Percentiles rank a stretch among this genome's conserved stretches.
These are phyloP conservation scores for Brienomyrus longianalis DNA, from an alignment of 2,113 vertebrate species.

Conservation along the genomic window DNA sequence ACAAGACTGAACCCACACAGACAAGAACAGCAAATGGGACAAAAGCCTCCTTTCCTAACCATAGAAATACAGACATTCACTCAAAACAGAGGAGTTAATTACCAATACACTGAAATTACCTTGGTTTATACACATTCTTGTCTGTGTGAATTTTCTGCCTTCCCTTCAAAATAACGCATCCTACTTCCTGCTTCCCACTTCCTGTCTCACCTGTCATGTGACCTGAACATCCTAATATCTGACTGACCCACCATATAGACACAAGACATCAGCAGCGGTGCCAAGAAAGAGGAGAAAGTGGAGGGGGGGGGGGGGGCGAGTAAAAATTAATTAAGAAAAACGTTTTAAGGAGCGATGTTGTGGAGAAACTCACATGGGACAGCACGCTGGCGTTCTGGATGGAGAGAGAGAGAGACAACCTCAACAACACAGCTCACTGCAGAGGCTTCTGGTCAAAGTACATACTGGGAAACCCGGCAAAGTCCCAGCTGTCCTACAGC, in stretches of 20 bases:
- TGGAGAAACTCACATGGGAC: conserved; percentile 56
- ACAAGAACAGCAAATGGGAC: conserved; percentile 2
- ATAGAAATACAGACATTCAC: not conserved
- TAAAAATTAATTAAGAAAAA: not conserved
- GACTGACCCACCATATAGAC: conserved; percentile 10
- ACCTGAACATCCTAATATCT: not conserved
- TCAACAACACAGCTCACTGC: conserved; percentile 12
- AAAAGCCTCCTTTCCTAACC: not conserved
- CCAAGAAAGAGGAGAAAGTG: not conserved
- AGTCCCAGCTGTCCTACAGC: not conserved
- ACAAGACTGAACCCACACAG: conserved; percentile 10
- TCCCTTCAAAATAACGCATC: not conserved
- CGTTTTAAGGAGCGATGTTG: not conserved
- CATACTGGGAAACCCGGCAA: not conserved
- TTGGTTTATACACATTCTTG: conserved; percentile 5
- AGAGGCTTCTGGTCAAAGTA: not conserved
- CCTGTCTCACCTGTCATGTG: not conserved
- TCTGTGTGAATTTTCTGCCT: conserved; percentile 9
- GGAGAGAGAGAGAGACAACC: conserved; percentile 29
- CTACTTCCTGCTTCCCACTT: not conserved
- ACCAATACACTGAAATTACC: not conserved
- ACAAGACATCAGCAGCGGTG: not conserved
- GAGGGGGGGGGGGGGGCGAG: not conserved
- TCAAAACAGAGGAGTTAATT: not conserved
- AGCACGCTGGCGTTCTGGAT: conserved; percentile 50